Evolutionary conservation across 2,888 invertebrate genomes (phyloP).

Genomic region (Zygogramma bicolorata): DNA sequence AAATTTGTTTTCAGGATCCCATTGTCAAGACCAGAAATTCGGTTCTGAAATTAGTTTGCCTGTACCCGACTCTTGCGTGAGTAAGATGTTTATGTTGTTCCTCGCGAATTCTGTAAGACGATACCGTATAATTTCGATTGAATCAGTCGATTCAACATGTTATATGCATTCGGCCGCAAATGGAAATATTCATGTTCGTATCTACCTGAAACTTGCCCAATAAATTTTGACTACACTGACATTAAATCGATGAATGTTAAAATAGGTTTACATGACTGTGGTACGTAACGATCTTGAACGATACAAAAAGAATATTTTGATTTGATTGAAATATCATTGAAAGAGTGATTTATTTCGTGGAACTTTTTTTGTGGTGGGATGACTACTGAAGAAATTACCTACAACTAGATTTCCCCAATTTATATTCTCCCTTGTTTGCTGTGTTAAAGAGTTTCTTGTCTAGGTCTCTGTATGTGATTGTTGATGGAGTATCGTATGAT

Average conservation of each 20-base stretch:
- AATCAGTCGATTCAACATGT: neutral
- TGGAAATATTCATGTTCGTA: neutral
- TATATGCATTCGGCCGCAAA: neutral
- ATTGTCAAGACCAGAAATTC: neutral
- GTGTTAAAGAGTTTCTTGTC: too few relatives aligned
- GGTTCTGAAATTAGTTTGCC: conserved; percentile 5
- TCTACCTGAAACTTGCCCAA: neutral
- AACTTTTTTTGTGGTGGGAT: too few relatives aligned
- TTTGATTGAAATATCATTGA: too few relatives aligned
- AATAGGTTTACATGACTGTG: too few relatives aligned
- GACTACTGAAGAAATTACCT: too few relatives aligned
- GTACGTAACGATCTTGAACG: too few relatives aligned
- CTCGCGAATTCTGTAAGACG: neutral
- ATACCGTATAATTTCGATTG: neutral
- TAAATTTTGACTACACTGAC: neutral
- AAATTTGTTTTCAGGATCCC: conserved; percentile 2
- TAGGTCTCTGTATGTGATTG: too few relatives aligned
- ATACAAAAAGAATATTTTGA: too few relatives aligned
- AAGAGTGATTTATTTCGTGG: too few relatives aligned
- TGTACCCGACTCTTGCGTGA: neutral
- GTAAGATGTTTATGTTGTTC: neutral
- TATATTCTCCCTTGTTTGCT: too few relatives aligned
- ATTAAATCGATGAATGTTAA: neutral
- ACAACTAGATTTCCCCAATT: too few relatives aligned
- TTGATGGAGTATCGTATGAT: too few relatives aligned